A percentile compares a stretch with the other conserved stretches of the same genome.
These are phyloP conservation scores for Wasmannia auropunctata DNA, from an alignment of 1,140 invertebrate species.

Conservation along the genomic window DNA sequence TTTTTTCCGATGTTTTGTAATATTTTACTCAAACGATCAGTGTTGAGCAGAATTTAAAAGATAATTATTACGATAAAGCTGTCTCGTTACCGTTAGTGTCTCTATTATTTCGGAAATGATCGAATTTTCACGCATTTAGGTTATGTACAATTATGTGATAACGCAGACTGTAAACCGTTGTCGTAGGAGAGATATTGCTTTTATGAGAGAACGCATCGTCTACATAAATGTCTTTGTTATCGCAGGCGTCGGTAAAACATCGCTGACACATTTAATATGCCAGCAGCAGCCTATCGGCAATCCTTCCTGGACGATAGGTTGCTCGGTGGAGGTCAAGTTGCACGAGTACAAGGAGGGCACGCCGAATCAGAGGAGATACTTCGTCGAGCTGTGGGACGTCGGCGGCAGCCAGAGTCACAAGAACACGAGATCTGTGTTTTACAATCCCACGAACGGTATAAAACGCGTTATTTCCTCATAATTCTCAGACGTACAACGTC, in stretches of 20 bases:
- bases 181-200: neutral
- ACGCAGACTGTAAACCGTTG: neutral
- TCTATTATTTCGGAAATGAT: conserved; percentile 2
- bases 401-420: conserved; percentile 97
- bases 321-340: conserved; percentile 97
- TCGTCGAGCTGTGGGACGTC: conserved; percentile 98
- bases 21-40: neutral
- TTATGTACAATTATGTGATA: neutral
- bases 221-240: conserved; percentile 10
- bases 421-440: conserved; percentile 96
- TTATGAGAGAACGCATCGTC: neutral
- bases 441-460: conserved; percentile 95
- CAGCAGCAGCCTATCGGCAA: conserved; percentile 93
- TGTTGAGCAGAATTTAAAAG: neutral
- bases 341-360: conserved; percentile 98
- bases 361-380: conserved; percentile 95
- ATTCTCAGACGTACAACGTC: neutral
- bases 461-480: conserved; percentile 53
- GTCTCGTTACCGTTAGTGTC: neutral
- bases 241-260: conserved; percentile 96
- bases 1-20: neutral
- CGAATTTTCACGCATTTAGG: neutral
- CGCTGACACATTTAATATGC: conserved; percentile 95
- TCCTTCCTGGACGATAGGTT: conserved; percentile 97
- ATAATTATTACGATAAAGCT: conserved; percentile 25